A percentile compares a stretch with the other conserved stretches of the same genome.
These are phyloP conservation scores for Microdon myrmicae DNA, from an alignment of 2,888 invertebrate species.

Conservation along the genomic window DNA sequence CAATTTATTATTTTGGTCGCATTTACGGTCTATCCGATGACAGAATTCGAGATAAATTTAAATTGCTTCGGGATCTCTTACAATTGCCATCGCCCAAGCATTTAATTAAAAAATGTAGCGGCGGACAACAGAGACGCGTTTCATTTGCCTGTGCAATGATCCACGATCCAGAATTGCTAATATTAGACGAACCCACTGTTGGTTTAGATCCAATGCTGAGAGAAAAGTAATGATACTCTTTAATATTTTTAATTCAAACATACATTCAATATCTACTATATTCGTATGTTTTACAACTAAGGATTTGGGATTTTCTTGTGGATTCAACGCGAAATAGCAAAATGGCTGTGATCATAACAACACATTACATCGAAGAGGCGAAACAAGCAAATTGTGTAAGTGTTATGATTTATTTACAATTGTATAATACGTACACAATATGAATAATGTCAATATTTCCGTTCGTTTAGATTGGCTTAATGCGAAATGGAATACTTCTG, in stretches of 20 bases:
- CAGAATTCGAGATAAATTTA: slow-evolving; percentile 74
- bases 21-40: slow-evolving; percentile 80
- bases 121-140: slow-evolving; percentile 89
- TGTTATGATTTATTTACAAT: slow-evolving; percentile 13
- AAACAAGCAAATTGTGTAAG: slow-evolving; percentile 81
- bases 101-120: slow-evolving; percentile 79
- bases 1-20: slow-evolving; percentile 86
- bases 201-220: slow-evolving; percentile 90
- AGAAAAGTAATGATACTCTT: slow-evolving; percentile 71
- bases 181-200: slow-evolving; percentile 94
- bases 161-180: slow-evolving; percentile 87
- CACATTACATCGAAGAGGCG: slow-evolving; percentile 95
- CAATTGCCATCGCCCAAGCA: slow-evolving; percentile 78
- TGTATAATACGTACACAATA: too few species aligned
- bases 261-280: background rate
- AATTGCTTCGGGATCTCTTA: slow-evolving; percentile 76
- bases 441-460: background rate
- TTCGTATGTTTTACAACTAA: slow-evolving; percentile 63
- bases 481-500: slow-evolving; percentile 85
- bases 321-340: slow-evolving; percentile 76
- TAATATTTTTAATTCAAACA: background rate
- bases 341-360: slow-evolving; percentile 89
- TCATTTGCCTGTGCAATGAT: slow-evolving; percentile 90
- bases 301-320: slow-evolving; percentile 89
- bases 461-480: slow-evolving; percentile 81